Evolutionary conservation across 92 coral and sea anemone species (phyloP).

Genomic region (Hydrozoanthus gracilis): DNA sequence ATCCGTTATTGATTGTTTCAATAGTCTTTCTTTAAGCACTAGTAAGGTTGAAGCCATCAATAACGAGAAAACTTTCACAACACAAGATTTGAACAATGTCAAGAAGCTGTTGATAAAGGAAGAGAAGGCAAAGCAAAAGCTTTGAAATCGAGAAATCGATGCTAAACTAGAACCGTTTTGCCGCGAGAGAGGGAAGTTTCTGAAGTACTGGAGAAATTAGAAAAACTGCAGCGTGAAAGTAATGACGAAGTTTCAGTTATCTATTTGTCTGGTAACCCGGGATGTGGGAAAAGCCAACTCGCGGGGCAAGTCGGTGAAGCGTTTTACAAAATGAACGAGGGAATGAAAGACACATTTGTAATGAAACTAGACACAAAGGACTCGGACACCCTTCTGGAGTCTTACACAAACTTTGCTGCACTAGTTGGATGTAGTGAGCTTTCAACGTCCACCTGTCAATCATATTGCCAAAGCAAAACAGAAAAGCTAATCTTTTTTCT

Average conservation of each 20-base stretch:
- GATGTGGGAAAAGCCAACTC: too few relatives aligned
- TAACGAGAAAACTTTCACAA: conserved; percentile 1
- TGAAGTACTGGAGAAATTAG: conserved; percentile 18
- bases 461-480: not conserved
- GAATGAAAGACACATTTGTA: not conserved
- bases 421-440: conserved; percentile 46
- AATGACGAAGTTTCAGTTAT: conserved; percentile 25
- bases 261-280: too few relatives aligned
- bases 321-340: too few relatives aligned
- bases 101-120: conserved; percentile 14
- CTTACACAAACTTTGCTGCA: conserved; percentile 41
- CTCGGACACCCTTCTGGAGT: not conserved
- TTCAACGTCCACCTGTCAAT: not conserved
- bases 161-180: conserved; percentile 20
- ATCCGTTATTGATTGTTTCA: conserved; percentile 18
- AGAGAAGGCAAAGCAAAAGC: not conserved
- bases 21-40: not conserved
- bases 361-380: conserved; percentile 17
- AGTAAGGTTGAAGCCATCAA: conserved; percentile 28
- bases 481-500: conserved; percentile 39
- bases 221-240: conserved; percentile 14
- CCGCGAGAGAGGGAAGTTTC: conserved; percentile 22
- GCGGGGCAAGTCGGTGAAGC: too few relatives aligned
- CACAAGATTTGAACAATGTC: not conserved
- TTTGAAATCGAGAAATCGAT: conserved; percentile 23